These are phyloP conservation scores for Echeneis naucrates DNA, from an alignment of 2,797 vertebrate species.

Conservation along the genomic window DNA sequence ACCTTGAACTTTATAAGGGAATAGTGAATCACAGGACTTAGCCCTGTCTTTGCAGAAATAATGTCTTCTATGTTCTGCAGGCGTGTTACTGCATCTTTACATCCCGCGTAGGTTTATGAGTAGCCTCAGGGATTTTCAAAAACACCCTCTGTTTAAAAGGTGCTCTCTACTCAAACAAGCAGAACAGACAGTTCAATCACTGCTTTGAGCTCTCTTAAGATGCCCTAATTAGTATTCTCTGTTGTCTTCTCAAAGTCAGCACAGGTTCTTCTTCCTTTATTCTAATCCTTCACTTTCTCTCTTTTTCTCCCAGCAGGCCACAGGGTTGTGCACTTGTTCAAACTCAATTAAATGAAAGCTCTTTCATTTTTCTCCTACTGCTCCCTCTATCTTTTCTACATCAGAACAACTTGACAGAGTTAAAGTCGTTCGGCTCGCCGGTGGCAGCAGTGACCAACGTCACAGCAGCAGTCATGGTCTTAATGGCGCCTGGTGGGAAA, in stretches of 20 bases:
- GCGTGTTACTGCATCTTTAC: constrained; percentile 57
- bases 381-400: constrained; percentile 30
- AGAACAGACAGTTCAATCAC: constrained; percentile 79
- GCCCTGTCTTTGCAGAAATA: constrained; percentile 50
- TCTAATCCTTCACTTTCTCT: constrained; percentile 49
- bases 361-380: constrained; percentile 39
- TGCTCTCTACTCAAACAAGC: constrained; percentile 75
- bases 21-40: constrained; percentile 55
- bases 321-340: constrained; percentile 48
- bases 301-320: constrained; percentile 40
- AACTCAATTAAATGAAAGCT: constrained; percentile 61
- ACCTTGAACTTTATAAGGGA: constrained; percentile 44
- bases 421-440: constrained; percentile 94
- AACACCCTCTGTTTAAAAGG: constrained; percentile 74
- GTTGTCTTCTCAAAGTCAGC: constrained; percentile 74
- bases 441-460: constrained; percentile 93
- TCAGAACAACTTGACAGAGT: constrained; percentile 94
- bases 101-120: constrained; percentile 64
- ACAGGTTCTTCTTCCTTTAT: constrained; percentile 61
- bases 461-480: constrained; percentile 93
- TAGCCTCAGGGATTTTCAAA: constrained; percentile 67
- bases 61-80: constrained; percentile 59
- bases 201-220: constrained; percentile 70
- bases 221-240: constrained; percentile 78
- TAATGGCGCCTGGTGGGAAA: constrained; percentile 87